phyloP scores from a whole-genome alignment of 2,888 invertebrate genomes.

The Acronicta alni region DNA sequence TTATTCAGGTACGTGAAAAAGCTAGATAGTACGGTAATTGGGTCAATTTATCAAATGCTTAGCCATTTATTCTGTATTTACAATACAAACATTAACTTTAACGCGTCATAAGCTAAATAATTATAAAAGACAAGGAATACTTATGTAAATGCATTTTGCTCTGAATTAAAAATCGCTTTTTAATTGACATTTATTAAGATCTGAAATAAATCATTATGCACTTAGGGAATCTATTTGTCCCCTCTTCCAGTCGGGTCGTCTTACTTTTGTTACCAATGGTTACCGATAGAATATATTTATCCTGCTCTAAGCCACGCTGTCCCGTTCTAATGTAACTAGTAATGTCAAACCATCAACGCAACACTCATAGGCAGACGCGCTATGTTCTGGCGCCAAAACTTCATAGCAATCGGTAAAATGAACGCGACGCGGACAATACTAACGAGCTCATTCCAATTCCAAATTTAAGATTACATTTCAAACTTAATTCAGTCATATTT shows the following conservation, averaged over 20 bases:
- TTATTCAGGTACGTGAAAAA: too few species aligned
- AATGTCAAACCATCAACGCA: constrained; percentile 65
- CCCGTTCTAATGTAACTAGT: constrained; percentile 62
- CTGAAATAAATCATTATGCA: neutral
- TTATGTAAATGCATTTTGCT: too few species aligned
- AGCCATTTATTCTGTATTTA: too few species aligned
- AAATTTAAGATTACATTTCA: constrained; percentile 41
- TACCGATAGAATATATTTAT: constrained; percentile 43
- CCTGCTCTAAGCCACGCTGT: constrained; percentile 62
- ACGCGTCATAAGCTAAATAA: too few species aligned
- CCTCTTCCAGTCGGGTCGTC: constrained; percentile 6
- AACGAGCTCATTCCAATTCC: constrained; percentile 27
- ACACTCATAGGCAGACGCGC: constrained; percentile 65
- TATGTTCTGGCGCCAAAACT: constrained; percentile 55
- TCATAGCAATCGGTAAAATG: constrained; percentile 65
- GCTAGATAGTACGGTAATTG: too few species aligned
- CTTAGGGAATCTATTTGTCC: constrained; percentile 3
- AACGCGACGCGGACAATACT: constrained; percentile 57
- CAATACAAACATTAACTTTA: too few species aligned
- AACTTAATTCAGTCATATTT: constrained; percentile 14
- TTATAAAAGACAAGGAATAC: too few species aligned
- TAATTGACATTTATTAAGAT: too few species aligned
- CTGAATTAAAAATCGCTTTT: too few species aligned
- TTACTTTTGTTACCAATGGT: constrained; percentile 22
- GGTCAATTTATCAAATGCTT: too few species aligned